Percentiles rank a stretch among this genome's conserved stretches.
These are phyloP conservation scores for Drosophila paracracens DNA, from an alignment of 2,888 invertebrate genomes.

Conservation along the genomic window DNA sequence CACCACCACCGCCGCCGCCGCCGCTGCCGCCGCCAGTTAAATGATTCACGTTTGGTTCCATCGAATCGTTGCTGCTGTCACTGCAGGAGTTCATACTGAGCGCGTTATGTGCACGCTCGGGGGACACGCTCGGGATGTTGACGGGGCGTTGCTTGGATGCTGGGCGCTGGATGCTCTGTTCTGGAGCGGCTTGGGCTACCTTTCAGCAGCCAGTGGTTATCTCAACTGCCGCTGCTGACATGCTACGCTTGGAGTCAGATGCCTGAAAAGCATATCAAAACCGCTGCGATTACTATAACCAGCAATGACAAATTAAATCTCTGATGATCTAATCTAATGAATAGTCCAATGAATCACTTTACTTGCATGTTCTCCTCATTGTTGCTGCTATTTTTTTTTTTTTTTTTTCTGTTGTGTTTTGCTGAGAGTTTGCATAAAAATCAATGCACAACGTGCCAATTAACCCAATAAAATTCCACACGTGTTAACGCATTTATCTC, in stretches of 20 bases:
- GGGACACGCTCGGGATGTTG: background rate
- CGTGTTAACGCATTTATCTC: conserved; percentile 10
- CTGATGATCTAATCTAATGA: conserved; percentile 56
- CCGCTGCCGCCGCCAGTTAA: background rate
- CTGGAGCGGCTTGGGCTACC: conserved; percentile 23
- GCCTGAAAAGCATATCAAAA: conserved; percentile 29
- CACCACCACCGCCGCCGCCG: background rate
- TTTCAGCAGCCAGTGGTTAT: conserved; percentile 52
- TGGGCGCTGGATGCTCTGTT: conserved; percentile 7
- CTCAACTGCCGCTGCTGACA: conserved; percentile 59
- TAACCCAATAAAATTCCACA: conserved; percentile 44
- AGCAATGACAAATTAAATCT: conserved; percentile 3
- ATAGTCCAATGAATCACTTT: conserved; percentile 36
- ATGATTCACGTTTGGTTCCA: conserved; percentile 52
- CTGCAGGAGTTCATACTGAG: conserved; percentile 67
- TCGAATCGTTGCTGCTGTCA: conserved; percentile 70
- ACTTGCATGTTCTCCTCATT: conserved; percentile 8
- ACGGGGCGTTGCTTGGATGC: conserved; percentile 11
- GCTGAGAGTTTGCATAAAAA: conserved; percentile 29
- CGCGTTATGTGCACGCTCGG: conserved; percentile 10
- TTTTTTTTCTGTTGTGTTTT: background rate
- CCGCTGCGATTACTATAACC: conserved; percentile 11
- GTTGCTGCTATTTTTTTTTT: background rate
- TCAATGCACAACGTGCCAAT: conserved; percentile 42
- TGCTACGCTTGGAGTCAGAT: conserved; percentile 47